Evolutionary conservation across 2,797 vertebrate genomes (phyloP).

Genomic region (Sebastes matsubarae): DNA sequence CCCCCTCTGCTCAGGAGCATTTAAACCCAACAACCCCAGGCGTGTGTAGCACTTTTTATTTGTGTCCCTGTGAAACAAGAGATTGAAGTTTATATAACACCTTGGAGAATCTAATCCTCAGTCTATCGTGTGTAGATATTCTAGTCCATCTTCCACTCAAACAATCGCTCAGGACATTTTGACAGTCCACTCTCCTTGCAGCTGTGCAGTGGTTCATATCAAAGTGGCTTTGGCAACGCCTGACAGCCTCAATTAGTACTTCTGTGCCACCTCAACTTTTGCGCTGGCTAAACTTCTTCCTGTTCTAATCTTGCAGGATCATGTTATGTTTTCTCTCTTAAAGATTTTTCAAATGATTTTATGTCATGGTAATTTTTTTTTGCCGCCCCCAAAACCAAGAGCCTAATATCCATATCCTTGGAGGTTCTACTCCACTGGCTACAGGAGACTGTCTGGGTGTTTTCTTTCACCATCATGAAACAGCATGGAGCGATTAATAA

Average conservation of each 20-base stretch:
- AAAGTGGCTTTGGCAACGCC: constrained; percentile 59
- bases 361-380: constrained; percentile 31
- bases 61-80: background rate
- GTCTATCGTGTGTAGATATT: constrained; percentile 11
- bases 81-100: background rate
- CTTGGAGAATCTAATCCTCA: background rate
- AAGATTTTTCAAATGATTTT: constrained; percentile 57
- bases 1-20: background rate
- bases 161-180: constrained; percentile 22
- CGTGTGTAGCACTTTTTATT: background rate
- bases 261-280: constrained; percentile 57
- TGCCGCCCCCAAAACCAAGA: constrained; percentile 13
- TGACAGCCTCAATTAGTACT: constrained; percentile 64
- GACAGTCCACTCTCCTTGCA: constrained; percentile 49
- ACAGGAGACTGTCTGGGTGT: constrained; percentile 41
- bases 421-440: constrained; percentile 41
- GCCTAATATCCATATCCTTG: constrained; percentile 43
- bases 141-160: constrained; percentile 16
- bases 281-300: constrained; percentile 37
- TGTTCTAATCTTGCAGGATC: constrained; percentile 57
- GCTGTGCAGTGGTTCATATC: constrained; percentile 55
- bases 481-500: constrained; percentile 39
- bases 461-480: constrained; percentile 60
- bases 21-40: background rate
- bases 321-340: constrained; percentile 61